A percentile compares a stretch with the other conserved stretches of the same genome.
Evolutionary conservation across 2,888 invertebrate genomes (phyloP).

Genomic region (Xanthia togata): DNA sequence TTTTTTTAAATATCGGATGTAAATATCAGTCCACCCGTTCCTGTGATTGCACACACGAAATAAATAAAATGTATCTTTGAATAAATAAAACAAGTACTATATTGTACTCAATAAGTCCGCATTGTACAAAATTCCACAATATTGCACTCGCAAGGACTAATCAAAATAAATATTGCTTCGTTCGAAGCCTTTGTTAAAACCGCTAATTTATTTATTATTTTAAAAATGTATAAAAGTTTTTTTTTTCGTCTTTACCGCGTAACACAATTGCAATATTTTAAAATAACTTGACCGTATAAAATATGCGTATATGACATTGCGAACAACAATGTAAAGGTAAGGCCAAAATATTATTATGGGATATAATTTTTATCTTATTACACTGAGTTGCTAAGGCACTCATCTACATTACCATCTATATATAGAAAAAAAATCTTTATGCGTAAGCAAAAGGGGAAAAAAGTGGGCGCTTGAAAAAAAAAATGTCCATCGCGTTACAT

Average conservation of each 20-base stretch:
- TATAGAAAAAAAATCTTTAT: slow-evolving; percentile 81
- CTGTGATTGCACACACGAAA: slow-evolving; percentile 83
- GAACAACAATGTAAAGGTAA: slow-evolving; percentile 71
- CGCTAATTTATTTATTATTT: slow-evolving; percentile 63
- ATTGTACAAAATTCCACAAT: slow-evolving; percentile 68
- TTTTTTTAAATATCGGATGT: slow-evolving; percentile 79
- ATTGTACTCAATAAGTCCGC: slow-evolving; percentile 70
- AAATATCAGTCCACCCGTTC: slow-evolving; percentile 87
- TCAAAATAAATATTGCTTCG: slow-evolving; percentile 71
- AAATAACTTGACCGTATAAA: slow-evolving; percentile 71
- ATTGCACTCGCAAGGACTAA: slow-evolving; percentile 68
- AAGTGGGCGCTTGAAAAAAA: slow-evolving; percentile 74
- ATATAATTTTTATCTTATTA: slow-evolving; percentile 82
- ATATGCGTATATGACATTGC: slow-evolving; percentile 72
- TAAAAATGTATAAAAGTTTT: slow-evolving; percentile 69
- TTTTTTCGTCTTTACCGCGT: slow-evolving; percentile 67
- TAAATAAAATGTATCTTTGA: slow-evolving; percentile 72
- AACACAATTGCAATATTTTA: slow-evolving; percentile 74
- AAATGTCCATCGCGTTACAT: slow-evolving; percentile 83
- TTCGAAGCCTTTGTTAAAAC: slow-evolving; percentile 68
- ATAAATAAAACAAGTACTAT: slow-evolving; percentile 81
- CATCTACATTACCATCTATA: slow-evolving; percentile 85
- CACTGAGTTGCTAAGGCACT: slow-evolving; percentile 90
- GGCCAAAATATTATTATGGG: slow-evolving; percentile 71
- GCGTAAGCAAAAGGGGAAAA: slow-evolving; percentile 80